Conservation (phyloP, 2,797 vertebrate species). For the Setipinna tenuifilis region DNA sequence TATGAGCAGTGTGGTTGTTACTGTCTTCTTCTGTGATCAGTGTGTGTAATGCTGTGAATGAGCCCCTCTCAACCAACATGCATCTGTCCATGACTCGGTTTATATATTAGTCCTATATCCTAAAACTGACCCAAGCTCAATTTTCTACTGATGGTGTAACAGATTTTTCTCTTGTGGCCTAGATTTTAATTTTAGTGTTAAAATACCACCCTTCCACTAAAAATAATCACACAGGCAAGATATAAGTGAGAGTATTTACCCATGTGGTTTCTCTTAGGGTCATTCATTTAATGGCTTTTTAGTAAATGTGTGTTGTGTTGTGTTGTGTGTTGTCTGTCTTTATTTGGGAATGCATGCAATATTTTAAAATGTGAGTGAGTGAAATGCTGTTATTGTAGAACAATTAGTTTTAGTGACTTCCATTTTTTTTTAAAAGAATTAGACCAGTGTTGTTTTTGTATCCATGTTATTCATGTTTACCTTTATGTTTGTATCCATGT, state of each 20-base stretch:
- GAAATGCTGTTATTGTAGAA: too few relatives aligned
- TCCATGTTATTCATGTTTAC: not conserved
- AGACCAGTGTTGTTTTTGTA: not conserved
- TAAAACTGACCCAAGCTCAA: not conserved
- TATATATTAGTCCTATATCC: not conserved
- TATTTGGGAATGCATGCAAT: not conserved
- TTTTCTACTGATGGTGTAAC: not conserved
- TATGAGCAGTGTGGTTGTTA: not conserved
- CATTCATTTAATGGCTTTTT: not conserved
- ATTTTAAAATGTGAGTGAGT: not conserved
- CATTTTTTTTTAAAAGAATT: too few relatives aligned
- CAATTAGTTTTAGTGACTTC: too few relatives aligned
- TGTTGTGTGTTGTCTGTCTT: not conserved
- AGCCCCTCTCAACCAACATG: not conserved
- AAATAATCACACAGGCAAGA: not conserved
- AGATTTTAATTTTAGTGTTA: not conserved
- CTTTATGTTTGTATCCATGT: not conserved
- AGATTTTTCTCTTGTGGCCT: not conserved
- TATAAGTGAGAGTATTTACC: not conserved
- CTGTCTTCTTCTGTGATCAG: not conserved
- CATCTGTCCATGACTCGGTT: not conserved
- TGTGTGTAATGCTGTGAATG: not conserved
- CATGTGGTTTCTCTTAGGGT: not conserved
- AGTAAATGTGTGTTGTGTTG: not conserved
- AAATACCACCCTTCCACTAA: not conserved